Evolutionary conservation across 2,888 invertebrate genomes (phyloP).

Genomic region (Rambutsinella grinnellia): DNA sequence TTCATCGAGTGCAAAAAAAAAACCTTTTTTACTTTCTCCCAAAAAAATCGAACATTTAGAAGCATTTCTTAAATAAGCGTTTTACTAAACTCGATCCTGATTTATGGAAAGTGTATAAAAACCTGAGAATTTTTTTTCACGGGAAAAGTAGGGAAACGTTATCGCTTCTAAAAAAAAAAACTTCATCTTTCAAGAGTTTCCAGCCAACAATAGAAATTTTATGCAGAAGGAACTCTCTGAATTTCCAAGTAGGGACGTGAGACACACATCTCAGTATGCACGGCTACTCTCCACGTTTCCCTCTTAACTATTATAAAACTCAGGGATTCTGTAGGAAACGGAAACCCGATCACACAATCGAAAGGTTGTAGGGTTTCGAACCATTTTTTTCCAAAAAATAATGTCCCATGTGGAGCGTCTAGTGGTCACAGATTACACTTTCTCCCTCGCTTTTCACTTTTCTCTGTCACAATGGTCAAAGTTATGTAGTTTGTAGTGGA

Average conservation of each 20-base stretch:
- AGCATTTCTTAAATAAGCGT: too few species aligned
- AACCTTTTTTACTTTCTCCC: too few species aligned
- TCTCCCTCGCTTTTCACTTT: slow-evolving; percentile 8
- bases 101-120: slow-evolving; percentile 41
- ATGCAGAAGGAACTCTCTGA: not conserved
- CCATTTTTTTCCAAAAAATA: too few species aligned
- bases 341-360: slow-evolving; percentile 13
- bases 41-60: too few species aligned
- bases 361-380: slow-evolving; percentile 21
- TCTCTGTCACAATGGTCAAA: too few species aligned
- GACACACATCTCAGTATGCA: slow-evolving; percentile 24
- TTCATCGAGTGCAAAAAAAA: too few species aligned
- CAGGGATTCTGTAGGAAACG: too few species aligned
- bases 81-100: slow-evolving; percentile 56
- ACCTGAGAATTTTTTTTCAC: not conserved
- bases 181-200: not conserved
- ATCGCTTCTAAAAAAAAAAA: not conserved
- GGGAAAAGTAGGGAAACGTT: not conserved
- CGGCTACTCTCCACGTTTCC: slow-evolving; percentile 12
- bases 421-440: slow-evolving; percentile 31
- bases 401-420: slow-evolving; percentile 40
- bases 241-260: not conserved
- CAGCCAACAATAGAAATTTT: not conserved
- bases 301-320: slow-evolving; percentile 17
- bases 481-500: not conserved